phyloP scores from a whole-genome alignment of 2,888 invertebrate genomes.

The Cerastoderma edule region DNA sequence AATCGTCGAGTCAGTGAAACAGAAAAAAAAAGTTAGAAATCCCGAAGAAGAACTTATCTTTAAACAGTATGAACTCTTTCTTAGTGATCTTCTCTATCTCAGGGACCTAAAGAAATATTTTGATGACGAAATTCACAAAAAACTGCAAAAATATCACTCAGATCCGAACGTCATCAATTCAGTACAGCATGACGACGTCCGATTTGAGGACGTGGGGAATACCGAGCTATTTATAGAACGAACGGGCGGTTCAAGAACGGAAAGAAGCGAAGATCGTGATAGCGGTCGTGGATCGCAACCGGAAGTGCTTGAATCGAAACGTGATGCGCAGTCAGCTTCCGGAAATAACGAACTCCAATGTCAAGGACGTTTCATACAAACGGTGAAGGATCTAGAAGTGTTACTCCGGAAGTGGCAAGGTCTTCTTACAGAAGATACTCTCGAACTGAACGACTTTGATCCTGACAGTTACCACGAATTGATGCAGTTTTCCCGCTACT shows the following conservation, averaged over 20 bases:
- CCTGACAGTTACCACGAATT: slow-evolving; percentile 78
- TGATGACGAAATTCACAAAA: slow-evolving; percentile 74
- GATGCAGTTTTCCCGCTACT: slow-evolving; percentile 66
- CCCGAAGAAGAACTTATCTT: slow-evolving; percentile 62
- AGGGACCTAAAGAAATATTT: slow-evolving; percentile 75
- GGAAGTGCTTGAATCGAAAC: slow-evolving; percentile 34
- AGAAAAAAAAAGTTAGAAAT: slow-evolving; percentile 40
- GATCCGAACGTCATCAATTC: slow-evolving; percentile 60
- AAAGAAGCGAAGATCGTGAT: slow-evolving; percentile 48
- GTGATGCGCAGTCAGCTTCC: background rate
- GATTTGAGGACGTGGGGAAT: slow-evolving; percentile 25
- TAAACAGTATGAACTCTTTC: slow-evolving; percentile 72
- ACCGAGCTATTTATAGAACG: background rate
- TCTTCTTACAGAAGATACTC: slow-evolving; percentile 68
- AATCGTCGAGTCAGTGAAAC: slow-evolving; percentile 46
- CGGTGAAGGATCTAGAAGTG: slow-evolving; percentile 68
- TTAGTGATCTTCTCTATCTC: slow-evolving; percentile 73
- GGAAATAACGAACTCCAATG: background rate
- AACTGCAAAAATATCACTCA: slow-evolving; percentile 73
- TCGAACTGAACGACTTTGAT: slow-evolving; percentile 73
- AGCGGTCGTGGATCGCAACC: slow-evolving; percentile 58
- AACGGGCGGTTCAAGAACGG: background rate
- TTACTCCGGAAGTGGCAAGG: slow-evolving; percentile 74
- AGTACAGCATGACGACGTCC: background rate
- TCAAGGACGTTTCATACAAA: slow-evolving; percentile 56